phyloP scores from a whole-genome alignment of 1,140 invertebrate genomes.

The Branchinecta lindahli region DNA sequence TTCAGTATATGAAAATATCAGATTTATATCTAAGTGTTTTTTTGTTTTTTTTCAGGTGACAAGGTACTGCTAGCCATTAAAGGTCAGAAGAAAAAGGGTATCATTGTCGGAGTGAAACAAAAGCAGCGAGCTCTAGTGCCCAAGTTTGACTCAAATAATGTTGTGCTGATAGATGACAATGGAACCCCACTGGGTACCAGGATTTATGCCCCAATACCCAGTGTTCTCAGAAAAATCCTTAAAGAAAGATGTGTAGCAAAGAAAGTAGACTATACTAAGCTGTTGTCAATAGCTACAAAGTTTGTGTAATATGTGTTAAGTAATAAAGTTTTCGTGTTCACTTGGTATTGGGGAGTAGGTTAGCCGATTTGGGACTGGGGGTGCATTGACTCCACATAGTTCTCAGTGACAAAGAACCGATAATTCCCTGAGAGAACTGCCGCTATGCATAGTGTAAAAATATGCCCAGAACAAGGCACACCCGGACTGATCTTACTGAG shows the following conservation, averaged over 20 bases:
- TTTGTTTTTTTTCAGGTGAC: slow-evolving; percentile 45
- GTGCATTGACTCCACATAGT: too few species aligned
- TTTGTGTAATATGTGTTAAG: slow-evolving; percentile 52
- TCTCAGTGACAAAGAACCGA: too few species aligned
- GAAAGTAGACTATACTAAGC: slow-evolving; percentile 83
- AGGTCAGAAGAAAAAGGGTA: slow-evolving; percentile 90
- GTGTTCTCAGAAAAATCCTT: slow-evolving; percentile 67
- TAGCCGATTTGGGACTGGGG: background rate
- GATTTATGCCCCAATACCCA: slow-evolving; percentile 86
- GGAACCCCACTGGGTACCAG: slow-evolving; percentile 82
- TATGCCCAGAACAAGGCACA: too few species aligned
- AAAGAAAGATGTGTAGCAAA: slow-evolving; percentile 65
- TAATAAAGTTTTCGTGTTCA: background rate
- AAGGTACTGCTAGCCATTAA: slow-evolving; percentile 87
- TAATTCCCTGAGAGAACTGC: too few species aligned
- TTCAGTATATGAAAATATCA: too few species aligned
- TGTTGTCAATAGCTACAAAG: slow-evolving; percentile 77
- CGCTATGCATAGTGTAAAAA: too few species aligned
- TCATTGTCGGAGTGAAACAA: slow-evolving; percentile 81
- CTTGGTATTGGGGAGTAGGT: background rate
- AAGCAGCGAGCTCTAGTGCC: slow-evolving; percentile 66
- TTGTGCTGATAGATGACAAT: slow-evolving; percentile 89
- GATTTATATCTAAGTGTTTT: background rate
- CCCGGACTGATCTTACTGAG: too few species aligned
- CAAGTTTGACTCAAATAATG: slow-evolving; percentile 89